Evolutionary conservation across 2,888 invertebrate species (phyloP).

Genomic region (Hydropsyche betteni): DNA sequence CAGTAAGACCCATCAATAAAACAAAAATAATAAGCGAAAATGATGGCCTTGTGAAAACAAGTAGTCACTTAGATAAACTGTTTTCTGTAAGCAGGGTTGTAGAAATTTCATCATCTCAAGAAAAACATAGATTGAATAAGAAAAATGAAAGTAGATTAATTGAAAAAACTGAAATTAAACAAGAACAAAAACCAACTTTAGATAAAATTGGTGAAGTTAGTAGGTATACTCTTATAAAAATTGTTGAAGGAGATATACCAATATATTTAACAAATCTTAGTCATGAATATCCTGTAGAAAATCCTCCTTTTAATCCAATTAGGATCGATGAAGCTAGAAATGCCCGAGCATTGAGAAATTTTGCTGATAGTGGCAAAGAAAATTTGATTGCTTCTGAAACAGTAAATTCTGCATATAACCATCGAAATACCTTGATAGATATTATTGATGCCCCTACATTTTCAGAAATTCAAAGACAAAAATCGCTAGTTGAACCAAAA

Average conservation of each 20-base stretch:
- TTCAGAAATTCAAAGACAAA: conserved; percentile 30
- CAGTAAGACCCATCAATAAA: conserved; percentile 53
- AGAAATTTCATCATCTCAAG: conserved; percentile 73
- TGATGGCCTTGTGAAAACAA: conserved; percentile 60
- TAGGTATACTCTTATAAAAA: conserved; percentile 73
- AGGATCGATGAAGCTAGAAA: conserved; percentile 65
- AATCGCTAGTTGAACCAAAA: neutral
- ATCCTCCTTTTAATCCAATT: conserved; percentile 64
- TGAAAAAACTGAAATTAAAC: conserved; percentile 64
- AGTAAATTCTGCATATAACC: conserved; percentile 62
- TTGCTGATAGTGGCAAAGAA: conserved; percentile 60
- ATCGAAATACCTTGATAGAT: conserved; percentile 48
- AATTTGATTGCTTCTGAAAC: conserved; percentile 65
- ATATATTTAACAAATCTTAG: conserved; percentile 64
- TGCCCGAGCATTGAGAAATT: conserved; percentile 61
- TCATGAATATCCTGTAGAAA: conserved; percentile 64
- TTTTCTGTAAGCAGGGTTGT: conserved; percentile 76
- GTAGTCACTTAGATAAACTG: conserved; percentile 65
- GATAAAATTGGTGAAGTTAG: conserved; percentile 77
- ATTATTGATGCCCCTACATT: conserved; percentile 39
- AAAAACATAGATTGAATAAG: conserved; percentile 67
- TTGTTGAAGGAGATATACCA: conserved; percentile 70
- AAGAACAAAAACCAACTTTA: conserved; percentile 69
- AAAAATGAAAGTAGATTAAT: conserved; percentile 66
- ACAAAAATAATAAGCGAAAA: conserved; percentile 57